Evolutionary conservation across 1,140 invertebrate genomes (phyloP), one percentile per base, ranked within the genome.

Genomic region (Drosophila ironensis): DNA sequence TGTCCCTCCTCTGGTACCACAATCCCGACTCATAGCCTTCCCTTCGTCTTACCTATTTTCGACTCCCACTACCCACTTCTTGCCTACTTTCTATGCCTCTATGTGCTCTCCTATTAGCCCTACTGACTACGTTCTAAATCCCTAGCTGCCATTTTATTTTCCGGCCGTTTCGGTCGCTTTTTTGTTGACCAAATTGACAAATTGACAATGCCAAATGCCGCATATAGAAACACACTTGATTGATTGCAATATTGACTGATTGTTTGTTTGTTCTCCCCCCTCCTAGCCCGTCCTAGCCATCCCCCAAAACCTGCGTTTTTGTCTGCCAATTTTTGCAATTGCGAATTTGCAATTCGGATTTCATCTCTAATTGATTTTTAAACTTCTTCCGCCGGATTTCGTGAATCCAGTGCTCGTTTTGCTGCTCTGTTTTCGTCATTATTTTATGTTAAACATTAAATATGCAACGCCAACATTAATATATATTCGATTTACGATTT

Each of bases 181-280:
- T 7, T 33, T 33, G 4, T 33, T 12, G 30, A 54, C 41, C 63
- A 45, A 54, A 71, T 72, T 72, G 71, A 74, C 61, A 64, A 72
- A 73, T 73, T 72, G 71, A 74, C 71, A 46, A 54, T 37, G 44
- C 72, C 56, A 63, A 75, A 75, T 75, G 63, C 50, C 69, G 37
- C 71, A 56, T 41, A 57, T 46, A 71, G 72, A 77, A 77, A 63
- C 63, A 61, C 71, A 82, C 77, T 84, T 82, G 69, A 77, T 82
- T 84, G 78, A 84, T 82, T 73, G 77, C 53, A 75, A 81, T 75
- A 82, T 80, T 80, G 76, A 80, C 76, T 75, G 76, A 80, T 80
- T 80, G 69, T 52, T 59, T 78, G 56, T 42, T 51, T 25, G 7
- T 47, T 40, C 19, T 4, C 2, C 20, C 7, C 11, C 12, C 24